Evolutionary conservation across 2,888 invertebrate species (phyloP).

Genomic region (Luffia ferchaultella): DNA sequence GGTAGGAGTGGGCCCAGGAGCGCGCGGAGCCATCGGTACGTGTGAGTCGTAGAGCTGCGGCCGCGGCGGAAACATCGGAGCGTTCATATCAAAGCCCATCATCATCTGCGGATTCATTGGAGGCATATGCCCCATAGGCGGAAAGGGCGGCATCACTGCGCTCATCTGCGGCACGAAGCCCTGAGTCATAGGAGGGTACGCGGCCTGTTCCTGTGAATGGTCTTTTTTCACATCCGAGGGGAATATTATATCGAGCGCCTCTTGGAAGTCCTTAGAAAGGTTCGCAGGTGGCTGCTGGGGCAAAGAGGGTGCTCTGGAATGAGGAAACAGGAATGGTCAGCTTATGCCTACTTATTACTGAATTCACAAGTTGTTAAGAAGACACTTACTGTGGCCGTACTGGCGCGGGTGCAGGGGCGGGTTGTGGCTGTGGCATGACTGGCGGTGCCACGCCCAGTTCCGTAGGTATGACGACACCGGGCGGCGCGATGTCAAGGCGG

Average conservation of each 20-base stretch:
- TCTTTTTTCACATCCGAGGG: conserved; percentile 41
- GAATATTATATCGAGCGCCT: conserved; percentile 72
- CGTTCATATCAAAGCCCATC: conserved; percentile 46
- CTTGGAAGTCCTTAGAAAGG: conserved; percentile 71
- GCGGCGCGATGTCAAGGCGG: conserved; percentile 22
- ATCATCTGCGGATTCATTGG: conserved; percentile 27
- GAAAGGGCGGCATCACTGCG: conserved; percentile 19
- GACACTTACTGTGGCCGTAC: conserved; percentile 11
- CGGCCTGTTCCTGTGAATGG: conserved; percentile 8
- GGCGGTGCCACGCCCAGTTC: conserved; percentile 16
- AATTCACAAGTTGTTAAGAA: no score
- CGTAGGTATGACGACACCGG: conserved; percentile 23
- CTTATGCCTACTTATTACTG: no score
- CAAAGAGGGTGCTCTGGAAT: conserved; percentile 13
- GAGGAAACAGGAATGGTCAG: background rate
- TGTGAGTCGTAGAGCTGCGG: conserved; percentile 47
- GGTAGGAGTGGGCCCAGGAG: background rate
- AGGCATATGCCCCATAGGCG: conserved; percentile 21
- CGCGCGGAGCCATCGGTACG: conserved; percentile 30
- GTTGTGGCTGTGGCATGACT: conserved; percentile 11
- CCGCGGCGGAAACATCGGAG: conserved; percentile 24
- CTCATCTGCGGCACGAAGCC: conserved; percentile 3
- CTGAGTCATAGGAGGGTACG: background rate
- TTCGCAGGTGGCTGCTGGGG: conserved; percentile 22
- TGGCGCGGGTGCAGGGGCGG: conserved; percentile 14